Base-by-base conservation (phyloP, 2,888 invertebrate genomes). In the Pachymerium ferrugineum region DNA sequence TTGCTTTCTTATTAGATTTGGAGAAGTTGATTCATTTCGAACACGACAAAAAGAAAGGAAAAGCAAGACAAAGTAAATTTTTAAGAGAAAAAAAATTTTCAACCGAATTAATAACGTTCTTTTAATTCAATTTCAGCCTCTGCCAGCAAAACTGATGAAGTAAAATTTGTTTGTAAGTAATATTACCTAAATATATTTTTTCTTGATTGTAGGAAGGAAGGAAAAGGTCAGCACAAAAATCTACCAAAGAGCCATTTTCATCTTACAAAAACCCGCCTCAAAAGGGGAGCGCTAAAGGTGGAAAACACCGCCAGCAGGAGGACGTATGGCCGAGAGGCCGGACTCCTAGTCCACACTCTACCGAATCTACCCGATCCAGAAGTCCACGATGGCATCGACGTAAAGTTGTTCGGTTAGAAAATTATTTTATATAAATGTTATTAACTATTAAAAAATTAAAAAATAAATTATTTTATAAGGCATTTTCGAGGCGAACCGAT, bases 301-400 rank as follows among this genome's bases (percentile, higher is more conserved):
- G 14, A 25, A 29, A 29, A 30, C 28, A 68, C 29, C 68, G 68
- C 31, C 31, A 30, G 68, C 68, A 68, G 68, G 30, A 30, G 68
- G 14, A 8, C 3, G 68, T 25, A 14, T 30, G 29, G 68, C 30
- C 30, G n/a, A 30, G n/a, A 68, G 31, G 31, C 31, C 68, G 68
- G 29, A 68, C 30, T 28, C 68, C 68, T 14, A 68, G 68, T 31
- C 68, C 68, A 30, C 30, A 29, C 30, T 30, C 68, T 12, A 68
- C 68, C n/a, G 68, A 68, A 22, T 68, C 68, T 14, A 47, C 47
- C 47, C 29, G 68, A 4, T 30, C 68, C n/a, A 31, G 68, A 28
- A 70, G 70, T 70, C 35, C 22, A 33, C n/a, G 35, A 25, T 70
- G 31, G 70, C 35, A 70, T 70, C 35, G 70, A 16, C 35, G 31